Evolutionary conservation across 2,888 invertebrate genomes (phyloP), one percentile per base, ranked within the genome.

Genomic region (Timandra comae): DNA sequence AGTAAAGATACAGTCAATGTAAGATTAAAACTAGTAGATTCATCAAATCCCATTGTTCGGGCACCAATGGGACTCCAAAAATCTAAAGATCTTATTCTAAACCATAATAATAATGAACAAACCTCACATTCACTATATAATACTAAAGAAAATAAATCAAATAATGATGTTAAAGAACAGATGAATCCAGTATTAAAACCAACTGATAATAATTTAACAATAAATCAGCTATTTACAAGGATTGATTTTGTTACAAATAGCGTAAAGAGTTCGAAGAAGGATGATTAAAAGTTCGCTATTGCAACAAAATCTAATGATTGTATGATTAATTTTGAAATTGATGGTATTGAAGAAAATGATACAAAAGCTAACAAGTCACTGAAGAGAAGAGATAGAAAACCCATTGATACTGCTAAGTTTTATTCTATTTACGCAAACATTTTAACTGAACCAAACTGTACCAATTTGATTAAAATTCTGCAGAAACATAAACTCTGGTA

Each of bases 171-270:
- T 10, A 21, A 21, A 6, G 1, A 16, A 16, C n/a, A n/a, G 6
- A 5, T 16, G 4, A 5, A 16, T 16, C 6, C 16, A 16, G 7
- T 12, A 7, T 11, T 10, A 19, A 29, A 29, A 10, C n/a, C 6
- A 24, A 24, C 6, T 7, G 1, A 10, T 10, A 5, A 10, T 11
- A 3, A 8, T 22, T 4, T 4, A 41, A 31, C 31, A 30, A 25
- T 41, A 20, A 38, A 27, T 39, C 12, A 33, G 25, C 38, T 30
- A 49, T 46, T 67, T 60, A 69, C 58, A 71, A 59, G 30, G 23
- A 43, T 43, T 53, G 59, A 65, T 59, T 43, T 44, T 65, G 63
- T 69, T 43, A 52, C 61, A 73, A 74, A 69, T 69, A 70, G 72
- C 64, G 12, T 32, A 32, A 30, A 38, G 58, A 63, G 67, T 56